Conservation (phyloP, 1,140 invertebrate genomes). For the Mamestra configurata region DNA sequence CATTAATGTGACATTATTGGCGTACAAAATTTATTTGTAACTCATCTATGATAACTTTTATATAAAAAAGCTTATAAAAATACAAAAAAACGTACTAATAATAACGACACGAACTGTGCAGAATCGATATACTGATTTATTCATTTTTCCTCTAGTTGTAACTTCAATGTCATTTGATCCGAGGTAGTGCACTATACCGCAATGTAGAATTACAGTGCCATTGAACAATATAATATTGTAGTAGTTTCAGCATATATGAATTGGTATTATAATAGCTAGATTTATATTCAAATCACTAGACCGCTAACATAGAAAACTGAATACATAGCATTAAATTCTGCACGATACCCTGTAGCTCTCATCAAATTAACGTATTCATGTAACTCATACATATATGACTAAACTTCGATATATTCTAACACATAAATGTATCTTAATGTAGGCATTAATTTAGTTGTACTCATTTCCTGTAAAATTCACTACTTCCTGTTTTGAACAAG, state of each 20-base stretch:
- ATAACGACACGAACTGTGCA: conserved; percentile 26
- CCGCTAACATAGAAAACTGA: conserved; percentile 25
- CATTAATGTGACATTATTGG: conserved; percentile 33
- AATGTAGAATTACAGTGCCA: background rate
- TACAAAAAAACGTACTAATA: conserved; percentile 16
- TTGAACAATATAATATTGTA: background rate
- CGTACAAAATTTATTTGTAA: conserved; percentile 46
- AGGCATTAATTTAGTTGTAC: conserved; percentile 41
- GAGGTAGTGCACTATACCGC: conserved; percentile 4
- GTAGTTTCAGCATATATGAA: background rate
- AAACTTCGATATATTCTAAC: conserved; percentile 33
- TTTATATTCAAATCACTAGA: conserved; percentile 25
- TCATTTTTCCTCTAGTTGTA: conserved; percentile 37
- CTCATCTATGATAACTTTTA: conserved; percentile 41
- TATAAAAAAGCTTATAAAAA: conserved; percentile 21
- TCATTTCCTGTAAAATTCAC: conserved; percentile 47
- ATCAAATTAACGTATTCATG: conserved; percentile 12
- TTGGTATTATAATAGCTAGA: conserved; percentile 19
- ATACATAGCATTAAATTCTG: conserved; percentile 32
- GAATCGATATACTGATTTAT: conserved; percentile 33
- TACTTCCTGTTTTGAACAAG: background rate
- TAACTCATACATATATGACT: conserved; percentile 15
- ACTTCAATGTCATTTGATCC: background rate
- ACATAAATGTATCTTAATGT: conserved; percentile 40
- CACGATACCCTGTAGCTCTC: conserved; percentile 40